Evolutionary conservation across 2,797 vertebrate genomes (phyloP).

Genomic region (Myripristis murdjan): DNA sequence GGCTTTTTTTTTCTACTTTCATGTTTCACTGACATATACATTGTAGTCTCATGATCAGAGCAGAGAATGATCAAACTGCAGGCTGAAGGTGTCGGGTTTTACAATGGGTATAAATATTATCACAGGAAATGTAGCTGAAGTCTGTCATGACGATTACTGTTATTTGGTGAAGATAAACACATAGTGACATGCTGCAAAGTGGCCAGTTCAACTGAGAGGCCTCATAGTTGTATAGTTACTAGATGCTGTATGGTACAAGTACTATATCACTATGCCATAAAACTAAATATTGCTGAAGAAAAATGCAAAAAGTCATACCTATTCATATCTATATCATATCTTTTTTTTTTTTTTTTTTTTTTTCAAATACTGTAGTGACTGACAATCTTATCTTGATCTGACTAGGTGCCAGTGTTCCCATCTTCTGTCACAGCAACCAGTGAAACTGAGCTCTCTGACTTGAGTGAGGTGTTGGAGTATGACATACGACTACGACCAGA

Average conservation of each 20-base stretch:
- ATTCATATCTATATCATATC: not conserved
- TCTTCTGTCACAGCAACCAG: conserved; percentile 13
- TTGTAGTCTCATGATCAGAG: conserved; percentile 6
- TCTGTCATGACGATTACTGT: not conserved
- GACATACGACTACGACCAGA: conserved; percentile 26
- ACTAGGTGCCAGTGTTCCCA: conserved; percentile 53
- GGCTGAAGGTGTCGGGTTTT: conserved; percentile 5
- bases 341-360: conserved; percentile 1
- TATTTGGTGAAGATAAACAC: not conserved
- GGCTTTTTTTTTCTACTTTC: conserved; percentile 16
- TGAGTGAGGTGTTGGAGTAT: conserved; percentile 40
- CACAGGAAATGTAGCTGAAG: conserved; percentile 8
- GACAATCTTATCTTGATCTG: not conserved
- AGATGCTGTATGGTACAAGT: too few species aligned
- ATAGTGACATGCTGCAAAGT: not conserved
- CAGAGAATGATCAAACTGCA: conserved; percentile 34
- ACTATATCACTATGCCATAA: not conserved
- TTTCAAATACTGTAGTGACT: conserved; percentile 12
- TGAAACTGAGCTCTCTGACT: conserved; percentile 52
- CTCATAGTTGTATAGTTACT: not conserved
- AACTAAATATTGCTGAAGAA: not conserved
- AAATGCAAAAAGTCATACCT: not conserved
- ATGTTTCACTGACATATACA: conserved; percentile 37
- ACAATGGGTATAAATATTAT: not conserved
- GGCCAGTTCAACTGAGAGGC: not conserved